These are phyloP conservation scores for Andricus curvator DNA, from an alignment of 2,888 invertebrate species.

Conservation along the genomic window DNA sequence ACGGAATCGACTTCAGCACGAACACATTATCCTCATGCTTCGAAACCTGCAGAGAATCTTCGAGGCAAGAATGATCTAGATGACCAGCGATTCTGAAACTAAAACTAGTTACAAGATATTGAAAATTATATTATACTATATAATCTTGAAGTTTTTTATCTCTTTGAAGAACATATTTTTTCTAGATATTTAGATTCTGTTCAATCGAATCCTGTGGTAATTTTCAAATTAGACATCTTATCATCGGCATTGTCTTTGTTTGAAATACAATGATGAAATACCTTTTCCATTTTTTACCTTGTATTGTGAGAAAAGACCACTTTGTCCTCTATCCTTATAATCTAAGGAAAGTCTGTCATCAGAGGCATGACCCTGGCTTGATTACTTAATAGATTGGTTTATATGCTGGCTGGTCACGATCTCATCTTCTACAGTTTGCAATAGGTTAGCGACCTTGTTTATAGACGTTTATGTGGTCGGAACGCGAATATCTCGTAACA, in stretches of 20 bases:
- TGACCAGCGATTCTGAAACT: neutral
- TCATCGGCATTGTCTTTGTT: neutral
- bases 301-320: neutral
- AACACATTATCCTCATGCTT: conserved; percentile 19
- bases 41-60: conserved; percentile 4
- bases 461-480: conserved; percentile 7
- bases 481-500: conserved; percentile 13
- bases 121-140: neutral
- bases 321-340: neutral
- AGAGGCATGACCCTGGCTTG: neutral
- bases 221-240: neutral
- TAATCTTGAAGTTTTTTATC: neutral
- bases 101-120: conserved; percentile 7
- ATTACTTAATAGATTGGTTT: neutral
- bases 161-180: neutral
- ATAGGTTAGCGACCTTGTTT: conserved; percentile 23
- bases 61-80: neutral
- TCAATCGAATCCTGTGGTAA: neutral
- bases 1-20: conserved; percentile 20
- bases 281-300: neutral
- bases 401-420: neutral
- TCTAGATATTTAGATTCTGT: neutral
- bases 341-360: neutral
- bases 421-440: conserved; percentile 6
- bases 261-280: neutral